phyloP scores from a whole-genome alignment of 1,140 invertebrate genomes.

The Eubasilissa regina region DNA sequence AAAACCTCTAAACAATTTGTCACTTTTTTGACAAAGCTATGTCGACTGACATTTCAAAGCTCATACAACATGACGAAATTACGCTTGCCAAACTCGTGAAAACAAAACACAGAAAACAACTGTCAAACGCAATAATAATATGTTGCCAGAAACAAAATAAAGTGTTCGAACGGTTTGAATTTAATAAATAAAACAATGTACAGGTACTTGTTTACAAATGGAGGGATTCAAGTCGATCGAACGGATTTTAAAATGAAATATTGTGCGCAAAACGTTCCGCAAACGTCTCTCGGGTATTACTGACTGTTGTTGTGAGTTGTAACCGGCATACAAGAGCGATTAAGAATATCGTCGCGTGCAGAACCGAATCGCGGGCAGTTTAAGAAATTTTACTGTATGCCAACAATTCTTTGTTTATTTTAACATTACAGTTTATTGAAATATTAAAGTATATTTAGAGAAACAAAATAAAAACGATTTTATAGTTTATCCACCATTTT shows the following conservation, averaged over 20 bases:
- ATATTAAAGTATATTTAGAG: no score
- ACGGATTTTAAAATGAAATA: constrained; percentile 1
- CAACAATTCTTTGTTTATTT: neutral
- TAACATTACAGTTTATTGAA: no score
- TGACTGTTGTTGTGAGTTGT: constrained; percentile 10
- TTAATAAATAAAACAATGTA: no score
- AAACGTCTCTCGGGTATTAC: constrained; percentile 20
- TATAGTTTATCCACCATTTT: no score
- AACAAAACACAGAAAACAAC: neutral
- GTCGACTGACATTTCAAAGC: constrained; percentile 10
- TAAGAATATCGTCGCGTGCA: constrained; percentile 1
- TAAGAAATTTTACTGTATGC: neutral
- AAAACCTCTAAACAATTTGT: neutral
- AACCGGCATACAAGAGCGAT: constrained; percentile 2
- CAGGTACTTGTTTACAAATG: neutral
- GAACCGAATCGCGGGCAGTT: neutral
- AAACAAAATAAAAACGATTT: no score
- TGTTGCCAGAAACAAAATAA: constrained; percentile 17
- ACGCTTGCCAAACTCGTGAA: neutral
- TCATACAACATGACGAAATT: neutral
- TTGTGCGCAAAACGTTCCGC: constrained; percentile 5
- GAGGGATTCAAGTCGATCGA: neutral
- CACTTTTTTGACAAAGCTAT: neutral
- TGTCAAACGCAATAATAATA: neutral
- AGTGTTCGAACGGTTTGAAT: neutral